Percentiles rank a stretch among this genome's conserved stretches.
Evolutionary conservation across 2,113 vertebrate species (phyloP).

Genomic region (Sebastes fasciatus): DNA sequence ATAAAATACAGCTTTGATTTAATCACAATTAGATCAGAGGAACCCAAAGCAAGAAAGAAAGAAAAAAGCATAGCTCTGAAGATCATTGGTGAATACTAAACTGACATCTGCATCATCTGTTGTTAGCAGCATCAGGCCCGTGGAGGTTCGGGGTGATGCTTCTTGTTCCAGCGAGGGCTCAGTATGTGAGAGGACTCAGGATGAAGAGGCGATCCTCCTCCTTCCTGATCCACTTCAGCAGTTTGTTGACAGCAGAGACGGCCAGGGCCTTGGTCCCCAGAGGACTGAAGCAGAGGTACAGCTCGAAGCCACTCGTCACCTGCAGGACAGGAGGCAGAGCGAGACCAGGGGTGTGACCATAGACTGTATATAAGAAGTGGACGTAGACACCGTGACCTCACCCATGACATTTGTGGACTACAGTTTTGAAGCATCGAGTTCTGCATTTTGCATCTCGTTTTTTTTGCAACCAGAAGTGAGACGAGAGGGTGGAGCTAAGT

Average conservation of each 20-base stretch:
- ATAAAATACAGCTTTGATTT: conserved; percentile 52
- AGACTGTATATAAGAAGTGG: too few species aligned
- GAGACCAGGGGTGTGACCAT: not conserved
- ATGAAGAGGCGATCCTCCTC: conserved; percentile 99
- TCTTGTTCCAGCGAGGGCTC: conserved; percentile 64
- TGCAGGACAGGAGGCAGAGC: conserved; percentile 54
- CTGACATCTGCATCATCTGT: conserved; percentile 3
- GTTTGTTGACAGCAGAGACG: conserved; percentile 90
- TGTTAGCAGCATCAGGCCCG: conserved; percentile 20
- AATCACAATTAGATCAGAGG: conserved; percentile 16
- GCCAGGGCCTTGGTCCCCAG: conserved; percentile 93
- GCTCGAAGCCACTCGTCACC: conserved; percentile 97
- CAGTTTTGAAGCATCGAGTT: too few species aligned
- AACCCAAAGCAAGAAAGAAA: not conserved
- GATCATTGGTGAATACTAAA: conserved; percentile 7
- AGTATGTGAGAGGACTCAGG: conserved; percentile 94
- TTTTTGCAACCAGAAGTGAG: too few species aligned
- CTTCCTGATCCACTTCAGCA: conserved; percentile 98
- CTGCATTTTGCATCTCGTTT: too few species aligned
- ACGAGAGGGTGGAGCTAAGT: too few species aligned
- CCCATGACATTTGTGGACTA: too few species aligned
- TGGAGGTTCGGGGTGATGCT: not conserved
- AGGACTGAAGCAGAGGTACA: conserved; percentile 97
- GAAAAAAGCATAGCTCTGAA: conserved; percentile 30
- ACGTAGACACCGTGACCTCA: too few species aligned